A percentile compares a stretch with the other conserved stretches of the same genome.
Evolutionary conservation across 2,888 invertebrate species (phyloP).

Genomic region (Cephalotes varians): DNA sequence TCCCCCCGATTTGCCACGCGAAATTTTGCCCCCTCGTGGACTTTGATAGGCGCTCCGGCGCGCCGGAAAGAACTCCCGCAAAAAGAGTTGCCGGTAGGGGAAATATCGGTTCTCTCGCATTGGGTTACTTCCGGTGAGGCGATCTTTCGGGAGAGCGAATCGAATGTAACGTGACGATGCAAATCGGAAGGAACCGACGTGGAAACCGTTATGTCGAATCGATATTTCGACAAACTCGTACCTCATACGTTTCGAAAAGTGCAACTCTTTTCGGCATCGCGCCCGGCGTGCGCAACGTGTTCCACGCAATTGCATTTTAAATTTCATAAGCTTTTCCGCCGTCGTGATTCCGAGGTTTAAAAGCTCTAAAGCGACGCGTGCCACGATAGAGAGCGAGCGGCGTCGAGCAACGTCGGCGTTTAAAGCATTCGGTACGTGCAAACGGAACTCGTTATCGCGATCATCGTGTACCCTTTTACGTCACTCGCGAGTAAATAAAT

Average conservation of each 20-base stretch:
- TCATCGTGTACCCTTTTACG: slow-evolving; percentile 2
- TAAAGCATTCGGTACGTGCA: slow-evolving; percentile 3
- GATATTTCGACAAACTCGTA: slow-evolving; percentile 47
- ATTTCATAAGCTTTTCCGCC: slow-evolving; percentile 62
- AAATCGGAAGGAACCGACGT: slow-evolving; percentile 57
- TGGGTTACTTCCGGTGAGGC: slow-evolving; percentile 55
- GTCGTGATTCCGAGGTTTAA: slow-evolving; percentile 46
- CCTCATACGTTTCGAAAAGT: slow-evolving; percentile 27
- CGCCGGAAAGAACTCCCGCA: slow-evolving; percentile 38
- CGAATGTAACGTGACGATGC: slow-evolving; percentile 55
- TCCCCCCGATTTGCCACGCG: slow-evolving; percentile 37
- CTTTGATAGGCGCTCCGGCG: slow-evolving; percentile 37
- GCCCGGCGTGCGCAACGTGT: slow-evolving; percentile 7
- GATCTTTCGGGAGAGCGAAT: slow-evolving; percentile 50
- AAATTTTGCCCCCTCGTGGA: slow-evolving; percentile 40
- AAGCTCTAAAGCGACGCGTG: slow-evolving; percentile 51
- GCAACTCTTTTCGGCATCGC: slow-evolving; percentile 7
- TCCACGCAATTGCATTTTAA: slow-evolving; percentile 62
- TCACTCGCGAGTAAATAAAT: slow-evolving; percentile 27
- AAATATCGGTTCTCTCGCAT: slow-evolving; percentile 49
- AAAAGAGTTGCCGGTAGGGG: slow-evolving; percentile 33
- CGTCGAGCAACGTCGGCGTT: background rate
- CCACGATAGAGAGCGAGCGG: background rate
- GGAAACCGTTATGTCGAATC: slow-evolving; percentile 57
- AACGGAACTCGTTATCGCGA: slow-evolving; percentile 45